phyloP scores from a whole-genome alignment of 2,888 invertebrate species.

The Scelioninae gen. 2 region DNA sequence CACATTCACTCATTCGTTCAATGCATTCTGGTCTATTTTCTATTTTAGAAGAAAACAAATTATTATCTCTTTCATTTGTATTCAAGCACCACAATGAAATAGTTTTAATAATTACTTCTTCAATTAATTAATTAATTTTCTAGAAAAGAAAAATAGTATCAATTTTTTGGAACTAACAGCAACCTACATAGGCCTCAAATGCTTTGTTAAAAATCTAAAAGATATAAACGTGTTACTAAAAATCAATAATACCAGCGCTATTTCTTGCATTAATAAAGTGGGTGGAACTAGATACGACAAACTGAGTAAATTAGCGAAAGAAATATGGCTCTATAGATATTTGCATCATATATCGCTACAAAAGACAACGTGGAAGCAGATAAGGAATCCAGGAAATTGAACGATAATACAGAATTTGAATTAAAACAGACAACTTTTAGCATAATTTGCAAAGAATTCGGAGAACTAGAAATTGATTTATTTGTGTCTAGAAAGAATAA shows the following conservation, averaged over 20 bases:
- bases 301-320: slow-evolving; percentile 39
- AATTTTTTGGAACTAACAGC: slow-evolving; percentile 58
- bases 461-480: slow-evolving; percentile 48
- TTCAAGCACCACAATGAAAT: too few relatives aligned
- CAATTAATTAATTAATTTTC: too few relatives aligned
- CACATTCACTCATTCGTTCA: too few relatives aligned
- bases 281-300: slow-evolving; percentile 42
- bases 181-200: slow-evolving; percentile 52
- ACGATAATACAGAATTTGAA: slow-evolving; percentile 48
- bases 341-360: slow-evolving; percentile 45
- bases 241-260: too few relatives aligned
- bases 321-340: slow-evolving; percentile 53
- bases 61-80: too few relatives aligned
- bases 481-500: slow-evolving; percentile 49
- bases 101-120: too few relatives aligned
- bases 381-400: slow-evolving; percentile 36
- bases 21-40: too few relatives aligned
- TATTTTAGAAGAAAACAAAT: too few relatives aligned
- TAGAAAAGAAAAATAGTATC: slow-evolving; percentile 39
- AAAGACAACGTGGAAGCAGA: slow-evolving; percentile 46
- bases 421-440: slow-evolving; percentile 13
- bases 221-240: slow-evolving; percentile 48
- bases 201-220: slow-evolving; percentile 38
- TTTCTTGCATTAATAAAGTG: slow-evolving; percentile 45
- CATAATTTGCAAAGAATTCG: slow-evolving; percentile 21